Base-by-base conservation (phyloP, 2,888 invertebrate species). In the Chloromyia formosa region DNA sequence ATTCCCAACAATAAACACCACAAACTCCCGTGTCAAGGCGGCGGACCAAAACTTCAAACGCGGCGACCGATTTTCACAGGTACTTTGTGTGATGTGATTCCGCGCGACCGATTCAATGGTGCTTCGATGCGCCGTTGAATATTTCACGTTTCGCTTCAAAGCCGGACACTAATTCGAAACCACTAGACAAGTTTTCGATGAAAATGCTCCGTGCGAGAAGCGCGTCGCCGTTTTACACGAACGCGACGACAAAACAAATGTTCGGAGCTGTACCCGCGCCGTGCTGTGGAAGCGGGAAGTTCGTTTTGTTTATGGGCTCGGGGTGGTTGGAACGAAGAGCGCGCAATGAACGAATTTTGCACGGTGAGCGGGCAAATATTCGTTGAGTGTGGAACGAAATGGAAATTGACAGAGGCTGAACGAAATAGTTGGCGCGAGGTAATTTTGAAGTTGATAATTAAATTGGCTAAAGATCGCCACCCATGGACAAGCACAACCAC, bases 171-270 rank as follows among this genome's bases (percentile, higher is more conserved):
- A 35, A 35, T 35, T 35, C 3, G 3, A 35, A 35, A 35, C 7
- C 7, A 35, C 27, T 35, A 4, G 27, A 35, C 2, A 35, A 35
- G 27, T 35, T 35, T 35, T 35, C 7, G 27, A 2, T 35, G 27
- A 22, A 62, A 49, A 49, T 16, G 7, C n/a, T 53, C 16, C n/a
- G 40, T 40, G 42, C 62, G n/a, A 62, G 40, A 62, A 62, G 62
- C 62, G 62, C 40, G 40, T 40, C 62, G 40, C 62, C 27, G 7
- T 35, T n/a, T 2, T 35, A 35, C 27, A 35, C 27, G 27, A 35
- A 35, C 27, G 16, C 62, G 66, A 66, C 49, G 49, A 66, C 49
- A 66, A 45, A 66, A 66, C 66, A 66, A 66, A 49, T 12, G 62
- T 62, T 27, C 60, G 23, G 3, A 22, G 20, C 58, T 18, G 22